Conservation (phyloP, 2,888 invertebrate genomes). For the Rotaria magnacalcarata region DNA sequence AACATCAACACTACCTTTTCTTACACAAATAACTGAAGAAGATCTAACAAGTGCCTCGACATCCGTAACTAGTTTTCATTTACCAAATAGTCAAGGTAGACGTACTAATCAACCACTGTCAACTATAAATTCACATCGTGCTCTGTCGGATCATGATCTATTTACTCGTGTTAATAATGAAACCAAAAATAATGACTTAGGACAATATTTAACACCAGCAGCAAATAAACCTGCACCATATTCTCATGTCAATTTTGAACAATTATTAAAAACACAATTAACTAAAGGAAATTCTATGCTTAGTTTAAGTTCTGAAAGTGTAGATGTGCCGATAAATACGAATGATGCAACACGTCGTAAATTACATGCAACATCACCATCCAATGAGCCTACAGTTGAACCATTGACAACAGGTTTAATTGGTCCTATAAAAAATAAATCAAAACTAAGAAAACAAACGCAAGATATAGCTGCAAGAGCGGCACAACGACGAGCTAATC, state of each 20-base stretch:
- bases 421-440: neutral
- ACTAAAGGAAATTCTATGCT: neutral
- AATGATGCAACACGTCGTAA: neutral
- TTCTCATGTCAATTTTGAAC: constrained; percentile 12
- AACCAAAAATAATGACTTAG: neutral
- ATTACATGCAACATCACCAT: neutral
- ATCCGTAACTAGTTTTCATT: constrained; percentile 25
- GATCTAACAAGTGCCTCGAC: constrained; percentile 31
- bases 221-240: neutral
- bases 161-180: constrained; percentile 25
- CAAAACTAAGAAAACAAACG: constrained; percentile 37
- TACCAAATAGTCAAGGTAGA: neutral
- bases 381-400: neutral
- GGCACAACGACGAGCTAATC: constrained; percentile 42
- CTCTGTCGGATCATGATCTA: constrained; percentile 28
- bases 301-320: neutral
- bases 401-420: neutral
- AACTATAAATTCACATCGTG: neutral
- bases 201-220: neutral
- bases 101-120: neutral
- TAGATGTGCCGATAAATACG: neutral
- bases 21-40: constrained; percentile 27
- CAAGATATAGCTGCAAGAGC: constrained; percentile 45
- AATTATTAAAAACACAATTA: neutral
- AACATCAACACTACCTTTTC: neutral